Percentiles rank a stretch among this genome's conserved stretches.
Evolutionary conservation across 2,888 invertebrate species (phyloP).

Genomic region (Encarsia formosa): DNA sequence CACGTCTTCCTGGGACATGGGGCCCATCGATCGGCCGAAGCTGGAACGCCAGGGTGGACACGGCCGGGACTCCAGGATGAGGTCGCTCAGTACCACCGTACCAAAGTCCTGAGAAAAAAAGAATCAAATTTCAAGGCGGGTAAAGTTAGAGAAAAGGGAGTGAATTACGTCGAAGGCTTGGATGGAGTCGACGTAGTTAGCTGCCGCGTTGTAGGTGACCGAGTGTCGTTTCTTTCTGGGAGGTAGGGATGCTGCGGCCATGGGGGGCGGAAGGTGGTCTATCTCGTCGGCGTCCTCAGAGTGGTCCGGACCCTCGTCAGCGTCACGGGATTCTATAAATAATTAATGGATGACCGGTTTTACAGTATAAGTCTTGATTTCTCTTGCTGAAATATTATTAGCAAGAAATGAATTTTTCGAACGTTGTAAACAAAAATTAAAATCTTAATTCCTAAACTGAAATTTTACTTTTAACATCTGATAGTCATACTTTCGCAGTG

Average conservation of each 20-base stretch:
- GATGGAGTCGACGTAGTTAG: slow-evolving; percentile 48
- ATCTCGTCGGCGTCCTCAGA: slow-evolving; percentile 35
- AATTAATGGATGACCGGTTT: too few species aligned
- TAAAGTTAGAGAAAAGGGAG: background rate
- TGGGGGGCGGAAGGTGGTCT: slow-evolving; percentile 41
- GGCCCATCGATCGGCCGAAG: slow-evolving; percentile 27
- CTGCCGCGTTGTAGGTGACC: slow-evolving; percentile 33
- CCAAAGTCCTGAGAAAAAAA: slow-evolving; percentile 55
- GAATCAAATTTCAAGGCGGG: too few species aligned
- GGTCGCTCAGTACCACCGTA: slow-evolving; percentile 55
- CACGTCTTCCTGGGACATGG: slow-evolving; percentile 30
- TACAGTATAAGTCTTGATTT: too few species aligned
- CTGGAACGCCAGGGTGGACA: slow-evolving; percentile 43
- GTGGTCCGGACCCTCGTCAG: slow-evolving; percentile 37
- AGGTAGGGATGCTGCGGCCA: slow-evolving; percentile 20
- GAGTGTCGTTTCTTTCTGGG: slow-evolving; percentile 33
- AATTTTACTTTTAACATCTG: too few species aligned
- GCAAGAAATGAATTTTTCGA: too few species aligned
- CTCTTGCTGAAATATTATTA: too few species aligned
- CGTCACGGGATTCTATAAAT: slow-evolving; percentile 22
- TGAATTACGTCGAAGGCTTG: slow-evolving; percentile 49
- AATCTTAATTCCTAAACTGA: too few species aligned
- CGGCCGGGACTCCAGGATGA: slow-evolving; percentile 56
- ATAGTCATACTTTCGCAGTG: slow-evolving; percentile 36
- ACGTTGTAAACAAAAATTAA: too few species aligned